Conservation (phyloP, 1,140 invertebrate genomes). For the Caerostris darwini region DNA sequence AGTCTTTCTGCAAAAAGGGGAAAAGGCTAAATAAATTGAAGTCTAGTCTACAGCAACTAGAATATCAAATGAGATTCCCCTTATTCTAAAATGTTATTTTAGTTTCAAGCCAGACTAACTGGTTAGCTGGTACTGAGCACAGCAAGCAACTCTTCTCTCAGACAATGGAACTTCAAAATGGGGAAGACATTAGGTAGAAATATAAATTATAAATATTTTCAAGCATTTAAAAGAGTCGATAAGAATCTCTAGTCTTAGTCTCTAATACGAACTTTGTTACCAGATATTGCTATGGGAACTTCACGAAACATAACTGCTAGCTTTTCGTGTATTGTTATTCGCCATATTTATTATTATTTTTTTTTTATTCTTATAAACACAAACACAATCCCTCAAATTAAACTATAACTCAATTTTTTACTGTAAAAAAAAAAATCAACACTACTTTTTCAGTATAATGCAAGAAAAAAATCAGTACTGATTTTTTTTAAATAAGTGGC, state of each 20-base stretch:
- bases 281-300: conserved; percentile 15
- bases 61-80: conserved; percentile 19
- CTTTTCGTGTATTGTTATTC: neutral
- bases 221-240: neutral
- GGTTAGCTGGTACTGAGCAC: neutral
- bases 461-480: neutral
- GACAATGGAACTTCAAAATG: neutral
- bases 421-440: too few relatives aligned
- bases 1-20: conserved; percentile 15
- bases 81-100: conserved; percentile 15
- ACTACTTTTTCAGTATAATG: neutral
- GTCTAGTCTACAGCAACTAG: conserved; percentile 4
- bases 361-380: neutral
- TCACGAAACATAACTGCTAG: neutral
- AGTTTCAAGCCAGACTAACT: conserved; percentile 11
- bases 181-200: neutral
- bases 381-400: too few relatives aligned
- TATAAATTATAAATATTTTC: neutral
- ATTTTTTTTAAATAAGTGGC: neutral
- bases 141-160: neutral
- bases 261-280: neutral
- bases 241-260: neutral
- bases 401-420: too few relatives aligned
- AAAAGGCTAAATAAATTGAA: conserved; percentile 8
- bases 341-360: neutral